Conservation (phyloP, 2,888 invertebrate species). For the Cancer borealis region DNA sequence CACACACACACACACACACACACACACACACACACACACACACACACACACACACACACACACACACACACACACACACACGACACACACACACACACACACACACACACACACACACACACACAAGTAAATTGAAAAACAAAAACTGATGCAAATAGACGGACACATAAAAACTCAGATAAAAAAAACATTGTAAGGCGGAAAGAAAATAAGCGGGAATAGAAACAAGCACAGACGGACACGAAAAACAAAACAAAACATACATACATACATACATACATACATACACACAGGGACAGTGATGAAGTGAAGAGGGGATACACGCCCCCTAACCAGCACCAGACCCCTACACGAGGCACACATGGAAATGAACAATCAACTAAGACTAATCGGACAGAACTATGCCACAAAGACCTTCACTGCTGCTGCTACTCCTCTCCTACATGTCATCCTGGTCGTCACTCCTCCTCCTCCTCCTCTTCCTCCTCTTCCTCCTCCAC, state of each 20-base stretch:
- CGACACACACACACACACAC: not conserved
- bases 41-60: not conserved
- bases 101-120: not conserved
- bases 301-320: too few species aligned
- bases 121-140: not conserved
- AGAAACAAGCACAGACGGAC: not conserved
- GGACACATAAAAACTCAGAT: not conserved
- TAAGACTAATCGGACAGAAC: not conserved
- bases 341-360: too few species aligned
- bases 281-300: conserved; percentile 9
- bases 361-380: not conserved
- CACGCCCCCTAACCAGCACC: too few species aligned
- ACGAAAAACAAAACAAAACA: not conserved
- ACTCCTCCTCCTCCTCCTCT: too few species aligned
- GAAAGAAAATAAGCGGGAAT: too few species aligned
- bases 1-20: not conserved
- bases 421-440: too few species aligned
- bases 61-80: not conserved
- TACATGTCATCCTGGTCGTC: too few species aligned
- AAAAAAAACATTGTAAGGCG: not conserved
- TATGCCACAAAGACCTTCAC: not conserved
- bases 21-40: not conserved
- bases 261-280: conserved; percentile 9
- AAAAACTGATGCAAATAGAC: not conserved
- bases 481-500: too few species aligned